Conservation (phyloP, 2,888 invertebrate species). For the Lacanobia oleracea region DNA sequence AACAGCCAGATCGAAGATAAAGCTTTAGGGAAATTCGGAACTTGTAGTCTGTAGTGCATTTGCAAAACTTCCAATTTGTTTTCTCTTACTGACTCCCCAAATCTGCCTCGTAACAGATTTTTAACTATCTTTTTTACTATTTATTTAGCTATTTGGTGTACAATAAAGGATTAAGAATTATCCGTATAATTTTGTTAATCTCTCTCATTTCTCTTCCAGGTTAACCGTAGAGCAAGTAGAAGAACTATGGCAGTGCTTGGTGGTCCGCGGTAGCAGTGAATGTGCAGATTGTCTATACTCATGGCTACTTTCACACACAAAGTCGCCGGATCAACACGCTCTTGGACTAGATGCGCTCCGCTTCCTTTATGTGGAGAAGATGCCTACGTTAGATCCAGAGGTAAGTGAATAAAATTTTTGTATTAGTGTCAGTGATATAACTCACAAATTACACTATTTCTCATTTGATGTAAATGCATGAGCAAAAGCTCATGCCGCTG, state of each 20-base stretch:
- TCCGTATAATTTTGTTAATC: background rate
- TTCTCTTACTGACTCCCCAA: background rate
- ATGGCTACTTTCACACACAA: conserved; percentile 97
- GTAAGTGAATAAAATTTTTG: conserved; percentile 68
- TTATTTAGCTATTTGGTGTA: too few species aligned
- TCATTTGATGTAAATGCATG: too few species aligned
- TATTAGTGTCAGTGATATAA: too few species aligned
- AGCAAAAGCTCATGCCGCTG: too few species aligned
- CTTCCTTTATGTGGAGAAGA: conserved; percentile 96
- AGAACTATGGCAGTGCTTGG: conserved; percentile 97
- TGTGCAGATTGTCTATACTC: conserved; percentile 98
- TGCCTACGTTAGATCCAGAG: conserved; percentile 97
- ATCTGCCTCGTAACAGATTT: background rate
- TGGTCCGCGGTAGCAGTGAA: conserved; percentile 93
- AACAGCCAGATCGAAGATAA: too few species aligned
- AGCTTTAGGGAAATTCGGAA: too few species aligned
- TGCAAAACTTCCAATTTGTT: background rate
- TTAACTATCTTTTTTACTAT: too few species aligned
- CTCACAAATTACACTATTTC: too few species aligned
- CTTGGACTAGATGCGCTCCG: conserved; percentile 96
- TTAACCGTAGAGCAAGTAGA: conserved; percentile 97
- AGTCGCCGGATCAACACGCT: conserved; percentile 97
- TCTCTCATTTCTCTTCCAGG: conserved; percentile 76
- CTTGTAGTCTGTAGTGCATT: background rate
- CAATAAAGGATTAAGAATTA: too few species aligned